Conservation (phyloP, 2,113 vertebrate genomes). For the Mugil cephalus region DNA sequence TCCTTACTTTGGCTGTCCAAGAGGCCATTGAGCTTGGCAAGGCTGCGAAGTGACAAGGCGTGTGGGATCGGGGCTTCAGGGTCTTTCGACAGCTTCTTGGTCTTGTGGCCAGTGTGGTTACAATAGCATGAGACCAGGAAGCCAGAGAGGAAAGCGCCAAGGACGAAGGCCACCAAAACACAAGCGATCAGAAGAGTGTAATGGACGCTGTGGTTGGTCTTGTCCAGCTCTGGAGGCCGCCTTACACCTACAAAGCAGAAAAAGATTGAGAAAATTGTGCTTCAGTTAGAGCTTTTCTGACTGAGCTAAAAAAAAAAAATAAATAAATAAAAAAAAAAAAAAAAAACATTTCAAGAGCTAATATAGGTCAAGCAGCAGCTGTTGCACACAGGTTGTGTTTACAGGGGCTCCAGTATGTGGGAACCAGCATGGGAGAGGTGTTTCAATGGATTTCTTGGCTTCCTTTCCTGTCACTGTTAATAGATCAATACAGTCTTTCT, state of each 20-base stretch:
- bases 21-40: conserved; percentile 90
- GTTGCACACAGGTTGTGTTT: conserved; percentile 67
- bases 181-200: conserved; percentile 89
- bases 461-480: conserved; percentile 57
- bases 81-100: conserved; percentile 85
- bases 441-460: conserved; percentile 66
- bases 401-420: conserved; percentile 53
- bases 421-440: conserved; percentile 58
- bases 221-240: conserved; percentile 82
- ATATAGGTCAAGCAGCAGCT: conserved; percentile 72
- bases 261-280: conserved; percentile 13
- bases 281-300: conserved; percentile 38
- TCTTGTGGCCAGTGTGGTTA: conserved; percentile 85
- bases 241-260: conserved; percentile 82
- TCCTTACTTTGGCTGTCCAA: conserved; percentile 87
- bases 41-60: conserved; percentile 89
- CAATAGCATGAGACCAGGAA: conserved; percentile 93
- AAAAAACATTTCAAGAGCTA: conserved; percentile 42
- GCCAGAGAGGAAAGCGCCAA: conserved; percentile 91
- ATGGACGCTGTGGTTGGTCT: conserved; percentile 86
- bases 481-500: conserved; percentile 67
- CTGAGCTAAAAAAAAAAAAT: conserved; percentile 10
- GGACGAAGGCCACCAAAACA: conserved; percentile 88
- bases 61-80: conserved; percentile 88
- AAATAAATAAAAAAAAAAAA: no score